Base-by-base conservation (phyloP, 2,113 vertebrate species). In the Hucho hucho region DNA sequence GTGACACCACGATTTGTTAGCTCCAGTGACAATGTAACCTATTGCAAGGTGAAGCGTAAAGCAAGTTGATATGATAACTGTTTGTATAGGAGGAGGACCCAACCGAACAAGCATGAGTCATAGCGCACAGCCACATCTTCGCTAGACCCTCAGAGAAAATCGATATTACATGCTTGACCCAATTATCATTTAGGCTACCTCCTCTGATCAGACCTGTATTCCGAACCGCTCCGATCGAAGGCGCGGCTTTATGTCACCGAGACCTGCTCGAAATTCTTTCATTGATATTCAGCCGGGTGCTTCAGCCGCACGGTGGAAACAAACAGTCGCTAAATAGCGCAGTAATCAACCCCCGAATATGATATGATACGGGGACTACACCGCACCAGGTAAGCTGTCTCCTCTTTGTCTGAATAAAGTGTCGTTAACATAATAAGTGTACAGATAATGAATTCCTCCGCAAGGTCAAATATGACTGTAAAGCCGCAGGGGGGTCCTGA, bases 241-340 rank as follows among this genome's bases (percentile, higher is more conserved):
- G 92, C 91, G 92, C 91, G 92, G 90, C 88, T 89, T 90, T 78
- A 74, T 87, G 86, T 87, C 86, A 86, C 83, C 76, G 82, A 87
- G 86, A 85, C 82, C 28, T 75, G 79, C 66, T 87, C 83, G 46
- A 67, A 87, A 76, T 89, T 86, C 79, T 86, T 83, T 77, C 84
- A 83, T 86, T 86, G 81, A 88, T 82, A 87, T 87, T 81, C 84
- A 84, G 85, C 74, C 63, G 76, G 64, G 74, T 70, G 74, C 76
- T 59, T 70, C 80, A 47, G 53, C 25, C 74, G 83, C 83, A 81
- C 84, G 25, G 84, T 85, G 84, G 16, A 78, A 80, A 75, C 83
- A 69, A 81, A 78, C 86, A 29, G 86, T 75, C 77, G 24, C 25
- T 69, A 79, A 76, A 63, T 71, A 61, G 69, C 72, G 71, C 67